Evolutionary conservation across 2,888 invertebrate species (phyloP).

Genomic region (Arctia plantaginis): DNA sequence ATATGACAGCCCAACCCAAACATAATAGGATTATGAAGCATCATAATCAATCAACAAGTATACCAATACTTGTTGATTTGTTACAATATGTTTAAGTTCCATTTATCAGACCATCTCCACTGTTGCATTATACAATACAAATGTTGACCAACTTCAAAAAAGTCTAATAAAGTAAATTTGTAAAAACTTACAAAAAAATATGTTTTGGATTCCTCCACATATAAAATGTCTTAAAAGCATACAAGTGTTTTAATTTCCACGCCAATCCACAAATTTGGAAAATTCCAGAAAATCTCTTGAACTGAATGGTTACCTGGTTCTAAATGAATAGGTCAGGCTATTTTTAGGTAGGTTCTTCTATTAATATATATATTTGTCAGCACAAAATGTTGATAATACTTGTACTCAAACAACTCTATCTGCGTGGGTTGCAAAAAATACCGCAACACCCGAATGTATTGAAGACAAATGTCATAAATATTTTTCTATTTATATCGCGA

Average conservation of each 20-base stretch:
- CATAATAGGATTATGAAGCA: background rate
- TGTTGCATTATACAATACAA: background rate
- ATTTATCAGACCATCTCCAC: background rate
- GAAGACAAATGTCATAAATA: slow-evolving; percentile 10
- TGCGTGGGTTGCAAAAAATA: slow-evolving; percentile 5
- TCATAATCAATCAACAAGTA: no score
- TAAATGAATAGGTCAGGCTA: no score
- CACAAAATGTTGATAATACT: background rate
- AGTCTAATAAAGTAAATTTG: background rate
- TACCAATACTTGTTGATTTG: background rate
- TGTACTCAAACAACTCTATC: background rate
- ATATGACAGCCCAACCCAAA: background rate
- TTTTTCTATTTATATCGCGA: background rate
- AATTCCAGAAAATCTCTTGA: background rate
- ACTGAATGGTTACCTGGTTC: background rate
- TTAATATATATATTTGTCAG: background rate
- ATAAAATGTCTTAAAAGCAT: background rate
- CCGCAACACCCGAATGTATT: background rate
- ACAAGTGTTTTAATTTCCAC: background rate
- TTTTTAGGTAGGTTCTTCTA: background rate
- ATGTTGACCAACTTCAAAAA: background rate
- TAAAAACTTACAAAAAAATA: background rate
- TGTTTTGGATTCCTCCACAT: no score
- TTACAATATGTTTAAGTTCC: background rate
- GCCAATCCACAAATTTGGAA: background rate